Evolutionary conservation across 2,113 vertebrate species (phyloP), one percentile per base, ranked within the genome.

Genomic region (Albula glossodonta): DNA sequence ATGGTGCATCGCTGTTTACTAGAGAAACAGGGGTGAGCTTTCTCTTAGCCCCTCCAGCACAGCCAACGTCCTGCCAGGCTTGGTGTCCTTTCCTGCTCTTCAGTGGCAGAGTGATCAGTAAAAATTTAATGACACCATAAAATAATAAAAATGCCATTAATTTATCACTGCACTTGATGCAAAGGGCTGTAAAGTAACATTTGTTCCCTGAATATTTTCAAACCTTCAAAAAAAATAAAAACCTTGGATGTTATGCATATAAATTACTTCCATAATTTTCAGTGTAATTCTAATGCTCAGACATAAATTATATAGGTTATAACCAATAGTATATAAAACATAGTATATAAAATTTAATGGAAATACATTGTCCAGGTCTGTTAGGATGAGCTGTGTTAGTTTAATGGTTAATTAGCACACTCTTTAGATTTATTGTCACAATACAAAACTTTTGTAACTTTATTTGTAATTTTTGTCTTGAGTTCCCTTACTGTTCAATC

Each of bases 81-180:
- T 96, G 96, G 92, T 95, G 93, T 96, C 94, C 97, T 98, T 97
- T 97, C 97, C 97, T 96, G 96, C 97, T 96, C 95, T 94, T 95
- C 95, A 96, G 96, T 97, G 96, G 97, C 96, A 94, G 96, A 98
- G 97, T 98, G 97, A 98, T 99, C 97, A 98, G 97, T 99, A 98
- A 98, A 99, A 99, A 97, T 98, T 98, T 99, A 97, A 99, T 97
- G 98, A 98, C 95, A 97, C 97, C 96, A 98, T 99, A 99, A 98
- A 98, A 98, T 97, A 98, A 98, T 98, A 97, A 98, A 99, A 98
- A 97, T 96, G 97, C 95, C 97, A 97, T 98, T 98, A 98, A 99
- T 99, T 99, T 98, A 97, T 97, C 96, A 96, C 96, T 94, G 96
- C 95, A 96, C 96, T 97, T 96, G 95, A 97, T 97, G 97, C 95